phyloP scores from a whole-genome alignment of 1,140 invertebrate species.

The Spodoptera litura region DNA sequence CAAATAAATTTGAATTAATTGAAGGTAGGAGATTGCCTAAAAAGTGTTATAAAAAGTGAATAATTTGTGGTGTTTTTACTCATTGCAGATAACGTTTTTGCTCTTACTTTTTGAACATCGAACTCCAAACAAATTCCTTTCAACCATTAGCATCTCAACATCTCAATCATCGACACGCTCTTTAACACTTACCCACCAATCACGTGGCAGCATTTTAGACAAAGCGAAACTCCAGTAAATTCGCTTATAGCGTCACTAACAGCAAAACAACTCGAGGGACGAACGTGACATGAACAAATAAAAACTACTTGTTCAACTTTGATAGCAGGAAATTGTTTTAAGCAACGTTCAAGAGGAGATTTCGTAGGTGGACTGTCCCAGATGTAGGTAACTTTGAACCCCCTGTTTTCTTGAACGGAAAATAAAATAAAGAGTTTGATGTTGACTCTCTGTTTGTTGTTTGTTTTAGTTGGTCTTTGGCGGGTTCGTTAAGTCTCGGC shows the following conservation, averaged over 20 bases:
- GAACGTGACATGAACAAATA: conserved; percentile 68
- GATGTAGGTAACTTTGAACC: conserved; percentile 32
- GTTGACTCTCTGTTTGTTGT: conserved; percentile 39
- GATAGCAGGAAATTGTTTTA: conserved; percentile 67
- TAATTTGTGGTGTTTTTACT: too few relatives aligned
- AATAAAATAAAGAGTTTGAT: conserved; percentile 46
- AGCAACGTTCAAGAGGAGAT: conserved; percentile 58
- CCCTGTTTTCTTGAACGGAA: conserved; percentile 43
- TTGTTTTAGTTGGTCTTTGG: conserved; percentile 30
- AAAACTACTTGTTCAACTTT: conserved; percentile 66
- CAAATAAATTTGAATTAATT: neutral
- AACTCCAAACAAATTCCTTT: neutral
- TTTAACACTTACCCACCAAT: too few relatives aligned
- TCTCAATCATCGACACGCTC: neutral
- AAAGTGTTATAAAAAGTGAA: neutral
- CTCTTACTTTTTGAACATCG: too few relatives aligned
- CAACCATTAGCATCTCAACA: neutral
- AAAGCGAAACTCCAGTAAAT: conserved; percentile 58
- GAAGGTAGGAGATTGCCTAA: neutral
- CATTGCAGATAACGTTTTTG: too few relatives aligned
- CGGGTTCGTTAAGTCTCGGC: conserved; percentile 32
- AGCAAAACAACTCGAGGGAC: conserved; percentile 66
- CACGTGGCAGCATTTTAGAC: conserved; percentile 51
- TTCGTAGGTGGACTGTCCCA: conserved; percentile 53
- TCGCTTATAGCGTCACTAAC: conserved; percentile 67